Conservation (phyloP, 2,888 invertebrate species). For the Eupithecia dodoneata region DNA sequence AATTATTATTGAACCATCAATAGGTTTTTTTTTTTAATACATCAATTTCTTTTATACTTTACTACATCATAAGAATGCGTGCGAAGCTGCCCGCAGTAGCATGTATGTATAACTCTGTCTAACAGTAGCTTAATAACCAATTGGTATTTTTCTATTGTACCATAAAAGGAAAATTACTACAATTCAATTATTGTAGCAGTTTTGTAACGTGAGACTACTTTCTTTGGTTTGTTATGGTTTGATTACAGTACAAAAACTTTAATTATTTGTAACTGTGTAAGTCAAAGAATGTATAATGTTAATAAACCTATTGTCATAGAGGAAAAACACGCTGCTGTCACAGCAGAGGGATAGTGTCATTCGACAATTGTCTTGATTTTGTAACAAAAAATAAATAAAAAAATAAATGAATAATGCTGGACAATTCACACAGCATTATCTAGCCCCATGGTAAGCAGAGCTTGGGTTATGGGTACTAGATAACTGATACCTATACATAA, state of each 20-base stretch:
- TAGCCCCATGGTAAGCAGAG: no score
- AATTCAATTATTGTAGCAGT: slow-evolving; percentile 8
- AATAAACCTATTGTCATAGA: no score
- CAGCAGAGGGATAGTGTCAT: no score
- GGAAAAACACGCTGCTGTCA: no score
- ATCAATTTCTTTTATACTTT: neutral
- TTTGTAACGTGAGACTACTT: slow-evolving; percentile 19
- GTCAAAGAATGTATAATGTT: neutral
- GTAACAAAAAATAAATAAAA: no score
- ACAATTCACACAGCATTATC: no score
- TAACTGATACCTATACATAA: no score
- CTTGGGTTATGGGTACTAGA: no score
- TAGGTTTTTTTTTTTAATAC: no score
- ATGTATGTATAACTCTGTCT: neutral
- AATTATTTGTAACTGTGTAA: neutral
- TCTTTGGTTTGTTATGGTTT: neutral
- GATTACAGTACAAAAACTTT: neutral
- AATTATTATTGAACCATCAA: no score
- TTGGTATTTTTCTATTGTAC: slow-evolving; percentile 25
- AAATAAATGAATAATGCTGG: no score
- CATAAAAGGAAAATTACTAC: slow-evolving; percentile 25
- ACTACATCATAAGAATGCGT: neutral
- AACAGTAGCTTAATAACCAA: neutral
- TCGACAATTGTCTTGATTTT: no score
- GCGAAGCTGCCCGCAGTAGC: neutral